phyloP scores from a whole-genome alignment of 1,140 invertebrate genomes.

The Atopsyche davidsoni region DNA sequence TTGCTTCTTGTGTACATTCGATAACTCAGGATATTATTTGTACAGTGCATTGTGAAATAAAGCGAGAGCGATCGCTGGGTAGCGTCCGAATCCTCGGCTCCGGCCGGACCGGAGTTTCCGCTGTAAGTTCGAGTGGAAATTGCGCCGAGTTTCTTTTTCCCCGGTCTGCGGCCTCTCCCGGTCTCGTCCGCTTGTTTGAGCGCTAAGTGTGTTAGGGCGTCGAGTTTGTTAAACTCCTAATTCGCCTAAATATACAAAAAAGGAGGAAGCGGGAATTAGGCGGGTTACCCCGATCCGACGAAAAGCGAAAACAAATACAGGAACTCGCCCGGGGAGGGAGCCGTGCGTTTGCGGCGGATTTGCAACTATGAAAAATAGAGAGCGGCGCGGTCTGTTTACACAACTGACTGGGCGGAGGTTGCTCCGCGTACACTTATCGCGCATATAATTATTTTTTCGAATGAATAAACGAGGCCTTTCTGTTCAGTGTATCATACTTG shows the following conservation, averaged over 20 bases:
- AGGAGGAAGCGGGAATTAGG: too few relatives aligned
- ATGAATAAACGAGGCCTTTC: too few relatives aligned
- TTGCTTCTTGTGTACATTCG: slow-evolving; percentile 25
- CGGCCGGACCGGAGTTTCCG: slow-evolving; percentile 7
- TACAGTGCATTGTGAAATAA: slow-evolving; percentile 28
- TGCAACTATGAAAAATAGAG: background rate
- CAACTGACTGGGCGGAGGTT: slow-evolving; percentile 4
- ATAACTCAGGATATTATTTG: slow-evolving; percentile 28
- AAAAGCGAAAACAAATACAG: slow-evolving; percentile 1
- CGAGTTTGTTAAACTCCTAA: slow-evolving; percentile 5
- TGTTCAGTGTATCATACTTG: too few relatives aligned
- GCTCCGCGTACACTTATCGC: slow-evolving; percentile 10
- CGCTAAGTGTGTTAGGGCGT: slow-evolving; percentile 1
- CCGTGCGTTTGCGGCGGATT: background rate
- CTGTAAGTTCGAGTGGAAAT: slow-evolving; percentile 9
- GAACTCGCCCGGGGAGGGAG: background rate
- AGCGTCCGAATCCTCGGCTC: background rate
- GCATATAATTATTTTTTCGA: too few relatives aligned
- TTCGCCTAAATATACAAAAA: slow-evolving; percentile 4
- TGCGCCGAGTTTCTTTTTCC: slow-evolving; percentile 2
- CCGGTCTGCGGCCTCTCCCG: background rate
- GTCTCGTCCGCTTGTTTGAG: slow-evolving; percentile 1
- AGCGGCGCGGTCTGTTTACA: slow-evolving; percentile 3
- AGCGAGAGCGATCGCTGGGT: slow-evolving; percentile 8
- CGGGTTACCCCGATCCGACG: background rate